Percentiles rank a stretch among this genome's conserved stretches.
Evolutionary conservation across 1,140 invertebrate genomes (phyloP).

Genomic region (Lanistes nyassanus): DNA sequence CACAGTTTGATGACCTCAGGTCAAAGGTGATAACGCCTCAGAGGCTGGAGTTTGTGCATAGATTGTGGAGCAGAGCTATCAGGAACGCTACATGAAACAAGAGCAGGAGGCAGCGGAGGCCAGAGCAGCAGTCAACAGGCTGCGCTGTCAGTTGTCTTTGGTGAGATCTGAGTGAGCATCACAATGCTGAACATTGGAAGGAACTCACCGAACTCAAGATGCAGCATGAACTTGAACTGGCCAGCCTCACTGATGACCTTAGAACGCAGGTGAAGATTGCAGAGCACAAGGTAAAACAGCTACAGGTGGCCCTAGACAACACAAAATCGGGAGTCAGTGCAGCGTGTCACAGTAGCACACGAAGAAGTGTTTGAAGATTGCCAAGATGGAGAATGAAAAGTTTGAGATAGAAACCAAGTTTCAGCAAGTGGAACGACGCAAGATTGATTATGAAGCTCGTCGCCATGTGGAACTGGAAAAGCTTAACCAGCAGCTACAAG

Average conservation of each 20-base stretch:
- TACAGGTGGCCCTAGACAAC: constrained; percentile 53
- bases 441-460: constrained; percentile 58
- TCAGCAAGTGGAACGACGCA: constrained; percentile 62
- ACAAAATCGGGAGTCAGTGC: constrained; percentile 62
- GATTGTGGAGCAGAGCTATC: constrained; percentile 56
- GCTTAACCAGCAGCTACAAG: constrained; percentile 49
- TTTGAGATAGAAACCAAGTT: constrained; percentile 64
- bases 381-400: constrained; percentile 63
- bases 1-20: constrained; percentile 55
- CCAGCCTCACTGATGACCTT: constrained; percentile 47
- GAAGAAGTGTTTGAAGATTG: constrained; percentile 65
- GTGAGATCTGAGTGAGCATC: constrained; percentile 64
- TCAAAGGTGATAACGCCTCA: constrained; percentile 59
- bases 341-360: constrained; percentile 56
- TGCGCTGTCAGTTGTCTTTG: constrained; percentile 63
- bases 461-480: constrained; percentile 59
- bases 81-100: constrained; percentile 56
- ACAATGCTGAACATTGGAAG: constrained; percentile 52
- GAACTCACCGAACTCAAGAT: constrained; percentile 59
- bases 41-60: constrained; percentile 59
- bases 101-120: constrained; percentile 59
- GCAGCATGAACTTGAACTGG: constrained; percentile 63
- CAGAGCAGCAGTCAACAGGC: constrained; percentile 51
- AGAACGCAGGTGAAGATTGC: constrained; percentile 59
- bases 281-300: constrained; percentile 55